phyloP scores from a whole-genome alignment of 2,113 vertebrate genomes.

The Sciurus niger region DNA sequence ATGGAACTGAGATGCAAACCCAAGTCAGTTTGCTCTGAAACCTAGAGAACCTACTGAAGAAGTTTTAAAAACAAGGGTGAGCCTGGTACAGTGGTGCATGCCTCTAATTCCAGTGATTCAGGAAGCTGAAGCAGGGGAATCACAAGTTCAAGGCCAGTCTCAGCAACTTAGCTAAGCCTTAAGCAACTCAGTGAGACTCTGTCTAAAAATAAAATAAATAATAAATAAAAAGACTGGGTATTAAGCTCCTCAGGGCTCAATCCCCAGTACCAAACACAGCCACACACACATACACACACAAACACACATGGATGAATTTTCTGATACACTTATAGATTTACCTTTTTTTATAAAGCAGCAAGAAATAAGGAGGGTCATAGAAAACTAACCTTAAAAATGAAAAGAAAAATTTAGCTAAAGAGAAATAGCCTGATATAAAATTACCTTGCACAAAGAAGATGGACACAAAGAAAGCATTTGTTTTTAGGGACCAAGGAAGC shows the following conservation, averaged over 20 bases:
- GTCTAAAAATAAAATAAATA: too few relatives aligned
- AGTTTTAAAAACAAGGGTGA: not conserved
- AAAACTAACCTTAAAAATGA: not conserved
- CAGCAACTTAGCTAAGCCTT: too few relatives aligned
- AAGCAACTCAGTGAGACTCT: too few relatives aligned
- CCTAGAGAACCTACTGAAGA: not conserved
- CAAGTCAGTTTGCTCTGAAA: slow-evolving; percentile 34
- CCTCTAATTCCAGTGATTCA: too few relatives aligned
- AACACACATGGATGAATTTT: not conserved
- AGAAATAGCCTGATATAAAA: not conserved
- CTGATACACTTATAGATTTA: not conserved
- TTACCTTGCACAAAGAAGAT: not conserved
- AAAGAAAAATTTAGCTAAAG: not conserved
- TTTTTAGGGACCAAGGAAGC: not conserved
- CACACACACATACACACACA: too few relatives aligned
- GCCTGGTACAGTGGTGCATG: too few relatives aligned
- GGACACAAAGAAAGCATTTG: not conserved
- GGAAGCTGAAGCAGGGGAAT: too few relatives aligned
- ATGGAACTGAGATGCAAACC: not conserved
- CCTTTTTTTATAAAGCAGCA: slow-evolving; percentile 34
- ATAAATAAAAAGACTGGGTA: too few relatives aligned
- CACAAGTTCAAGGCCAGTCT: too few relatives aligned
- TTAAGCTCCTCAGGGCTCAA: too few relatives aligned
- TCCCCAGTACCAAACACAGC: too few relatives aligned
- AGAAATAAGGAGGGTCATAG: not conserved